Evolutionary conservation across 2,888 invertebrate species (phyloP).

Genomic region (Pollenia angustigena): DNA sequence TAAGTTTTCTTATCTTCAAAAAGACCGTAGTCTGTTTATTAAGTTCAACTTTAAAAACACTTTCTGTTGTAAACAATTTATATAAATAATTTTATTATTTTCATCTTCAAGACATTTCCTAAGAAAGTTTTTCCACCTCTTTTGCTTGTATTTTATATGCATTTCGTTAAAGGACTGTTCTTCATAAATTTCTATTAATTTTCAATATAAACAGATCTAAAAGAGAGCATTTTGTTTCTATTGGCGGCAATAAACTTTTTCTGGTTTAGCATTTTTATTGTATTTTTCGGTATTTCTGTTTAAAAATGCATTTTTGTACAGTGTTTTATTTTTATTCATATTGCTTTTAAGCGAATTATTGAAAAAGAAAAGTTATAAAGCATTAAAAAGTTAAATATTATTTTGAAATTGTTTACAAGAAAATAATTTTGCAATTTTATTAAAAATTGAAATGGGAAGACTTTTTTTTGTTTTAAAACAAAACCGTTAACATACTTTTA

Average conservation of each 20-base stretch:
- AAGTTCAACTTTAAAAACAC: too few relatives aligned
- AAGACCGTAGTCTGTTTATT: too few relatives aligned
- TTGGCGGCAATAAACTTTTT: constrained; percentile 41
- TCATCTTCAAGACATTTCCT: neutral
- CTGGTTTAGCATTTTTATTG: constrained; percentile 7
- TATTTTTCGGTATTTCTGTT: constrained; percentile 7
- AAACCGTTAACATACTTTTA: neutral
- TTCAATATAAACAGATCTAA: constrained; percentile 13
- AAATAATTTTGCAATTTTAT: too few relatives aligned
- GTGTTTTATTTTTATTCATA: neutral
- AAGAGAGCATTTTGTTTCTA: constrained; percentile 8
- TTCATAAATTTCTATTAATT: constrained; percentile 13
- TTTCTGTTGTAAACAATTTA: neutral
- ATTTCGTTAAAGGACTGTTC: neutral
- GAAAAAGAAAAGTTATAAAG: neutral
- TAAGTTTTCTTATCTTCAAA: too few relatives aligned
- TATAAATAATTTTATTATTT: neutral
- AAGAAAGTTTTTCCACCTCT: neutral
- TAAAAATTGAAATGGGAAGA: too few relatives aligned
- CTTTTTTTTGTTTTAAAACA: neutral
- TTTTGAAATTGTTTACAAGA: too few relatives aligned
- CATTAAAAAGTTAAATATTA: neutral
- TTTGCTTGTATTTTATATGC: neutral
- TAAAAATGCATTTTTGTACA: constrained; percentile 10
- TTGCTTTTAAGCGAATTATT: neutral